A percentile compares a stretch with the other conserved stretches of the same genome.
These are phyloP conservation scores for Ciconia nigra DNA, from an alignment of 2,797 vertebrate genomes.

Conservation along the genomic window DNA sequence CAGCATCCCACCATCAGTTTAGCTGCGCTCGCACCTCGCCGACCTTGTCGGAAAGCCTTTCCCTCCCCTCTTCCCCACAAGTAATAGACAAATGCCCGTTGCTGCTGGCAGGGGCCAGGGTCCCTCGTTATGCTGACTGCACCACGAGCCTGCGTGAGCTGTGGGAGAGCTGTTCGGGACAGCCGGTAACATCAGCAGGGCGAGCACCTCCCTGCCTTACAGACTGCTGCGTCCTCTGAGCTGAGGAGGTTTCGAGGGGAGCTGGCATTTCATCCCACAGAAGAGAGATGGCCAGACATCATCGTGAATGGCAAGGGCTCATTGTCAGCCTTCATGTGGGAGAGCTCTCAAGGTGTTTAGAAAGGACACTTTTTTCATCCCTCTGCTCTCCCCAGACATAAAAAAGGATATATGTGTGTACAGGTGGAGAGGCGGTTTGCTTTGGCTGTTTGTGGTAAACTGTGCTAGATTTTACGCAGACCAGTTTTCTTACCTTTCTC, in stretches of 20 bases:
- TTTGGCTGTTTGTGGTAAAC: neutral
- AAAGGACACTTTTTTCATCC: neutral
- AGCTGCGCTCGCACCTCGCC: accelerated
- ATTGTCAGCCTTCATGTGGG: neutral
- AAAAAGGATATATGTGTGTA: accelerated
- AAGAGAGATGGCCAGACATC: accelerated
- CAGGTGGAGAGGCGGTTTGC: neutral
- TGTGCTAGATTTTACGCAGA: neutral
- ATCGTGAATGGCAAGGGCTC: accelerated
- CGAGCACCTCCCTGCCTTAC: neutral
- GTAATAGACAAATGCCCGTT: accelerated
- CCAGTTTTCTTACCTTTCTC: neutral
- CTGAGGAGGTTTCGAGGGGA: neutral
- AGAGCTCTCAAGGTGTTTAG: neutral
- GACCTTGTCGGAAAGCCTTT: neutral
- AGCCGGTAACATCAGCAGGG: accelerated
- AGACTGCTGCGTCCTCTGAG: accelerated
- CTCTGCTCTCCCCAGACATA: neutral
- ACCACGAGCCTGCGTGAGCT: accelerated
- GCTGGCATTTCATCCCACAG: neutral
- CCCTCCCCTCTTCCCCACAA: accelerated
- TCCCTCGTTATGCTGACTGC: accelerated
- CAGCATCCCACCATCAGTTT: neutral
- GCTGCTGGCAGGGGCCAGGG: neutral
- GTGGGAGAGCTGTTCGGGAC: neutral